Evolutionary conservation across 2,113 vertebrate genomes (phyloP), one percentile per base, ranked within the genome.

Genomic region (Dipodomys stephensi): DNA sequence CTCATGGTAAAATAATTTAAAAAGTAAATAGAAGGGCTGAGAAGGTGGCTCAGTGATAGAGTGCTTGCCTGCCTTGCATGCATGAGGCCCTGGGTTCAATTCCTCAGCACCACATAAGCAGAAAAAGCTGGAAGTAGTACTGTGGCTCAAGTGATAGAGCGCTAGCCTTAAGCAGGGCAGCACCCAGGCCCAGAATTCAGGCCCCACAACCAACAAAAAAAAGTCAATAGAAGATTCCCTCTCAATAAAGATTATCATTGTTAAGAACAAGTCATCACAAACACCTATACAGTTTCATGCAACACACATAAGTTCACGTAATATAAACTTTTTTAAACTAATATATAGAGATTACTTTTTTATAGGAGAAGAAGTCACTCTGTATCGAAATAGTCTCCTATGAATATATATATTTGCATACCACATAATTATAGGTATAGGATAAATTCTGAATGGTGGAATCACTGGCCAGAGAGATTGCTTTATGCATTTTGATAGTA

Each of bases 291-390:
- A 71, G 73, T 87, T 90, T 92, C 78, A 32, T 85, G 39, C 57
- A 85, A 74, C 57, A 88, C 84, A 94, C 78, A 60, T n/a, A 80
- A 23, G 30, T 87, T 94, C 77, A 64, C 57, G 76, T 65, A 86
- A 53, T 18, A 0, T 16, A 87, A 32, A 69, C n/a, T 92, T 83
- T 92, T 95, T 88, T 77, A 30, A 64, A n/a, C 30, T 49, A 79
- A 64, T 32, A 77, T 90, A 72, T 64, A 67, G 82, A 79, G 5
- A 57, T 88, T 74, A 46, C 4, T 27, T 13, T 53, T 11, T 53
- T 39, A 39, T 39, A 39, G 39, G 5, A 39, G 5, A 39, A 39
- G 6, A 39, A 39, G 39, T 39, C 39, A 39, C 39, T 39, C 39
- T 39, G 39, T 39, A 39, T 94, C 13, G 68, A 64, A 91, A 39